Percentiles rank a stretch among this genome's conserved stretches.
These are phyloP conservation scores for Lepilemur ruficaudatus DNA, from an alignment of 2,797 vertebrate genomes.

Conservation along the genomic window DNA sequence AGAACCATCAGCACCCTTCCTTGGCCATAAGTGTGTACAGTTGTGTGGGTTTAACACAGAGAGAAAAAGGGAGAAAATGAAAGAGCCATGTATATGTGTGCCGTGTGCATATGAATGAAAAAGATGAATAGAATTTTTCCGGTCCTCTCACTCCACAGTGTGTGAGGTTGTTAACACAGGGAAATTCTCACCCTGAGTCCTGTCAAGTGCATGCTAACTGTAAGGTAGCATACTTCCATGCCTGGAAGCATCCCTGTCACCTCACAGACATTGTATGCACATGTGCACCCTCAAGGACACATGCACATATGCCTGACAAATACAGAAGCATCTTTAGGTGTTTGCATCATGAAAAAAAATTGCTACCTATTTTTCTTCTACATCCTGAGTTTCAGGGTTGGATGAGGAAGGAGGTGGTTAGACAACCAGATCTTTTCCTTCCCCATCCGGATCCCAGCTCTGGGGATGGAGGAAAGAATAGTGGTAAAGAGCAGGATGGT, in stretches of 20 bases:
- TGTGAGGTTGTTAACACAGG: not conserved
- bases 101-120: not conserved
- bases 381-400: slow-evolving; percentile 31
- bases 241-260: not conserved
- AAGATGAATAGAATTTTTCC: not conserved
- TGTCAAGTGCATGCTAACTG: not conserved
- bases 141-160: not conserved
- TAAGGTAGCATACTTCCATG: not conserved
- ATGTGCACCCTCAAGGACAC: not conserved
- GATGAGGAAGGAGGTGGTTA: slow-evolving; percentile 33
- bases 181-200: not conserved
- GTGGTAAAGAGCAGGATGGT: not conserved
- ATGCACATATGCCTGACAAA: not conserved
- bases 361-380: not conserved
- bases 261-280: not conserved
- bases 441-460: not conserved
- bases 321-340: not conserved
- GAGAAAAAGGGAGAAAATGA: slow-evolving; percentile 13
- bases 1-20: slow-evolving; percentile 31
- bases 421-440: slow-evolving; percentile 48
- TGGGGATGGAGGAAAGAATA: slow-evolving; percentile 7
- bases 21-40: not conserved
- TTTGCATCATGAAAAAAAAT: not conserved
- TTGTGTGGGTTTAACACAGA: not conserved
- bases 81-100: not conserved